phyloP scores from a whole-genome alignment of 92 coral and sea anemone genomes.

The Porites rus region DNA sequence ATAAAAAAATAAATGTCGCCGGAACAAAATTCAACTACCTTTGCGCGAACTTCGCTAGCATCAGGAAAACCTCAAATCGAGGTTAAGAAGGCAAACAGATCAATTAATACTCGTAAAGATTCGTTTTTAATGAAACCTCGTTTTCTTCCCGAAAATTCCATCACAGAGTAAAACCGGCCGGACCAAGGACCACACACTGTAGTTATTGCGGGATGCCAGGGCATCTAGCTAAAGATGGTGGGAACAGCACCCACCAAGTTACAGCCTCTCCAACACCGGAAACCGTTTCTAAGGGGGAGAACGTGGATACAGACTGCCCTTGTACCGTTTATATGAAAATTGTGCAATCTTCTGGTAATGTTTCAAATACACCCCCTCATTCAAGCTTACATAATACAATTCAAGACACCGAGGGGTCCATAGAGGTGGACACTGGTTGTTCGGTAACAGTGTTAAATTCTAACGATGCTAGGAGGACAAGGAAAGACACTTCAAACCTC shows the following conservation, averaged over 20 bases:
- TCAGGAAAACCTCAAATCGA: too few species aligned
- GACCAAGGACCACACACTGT: too few species aligned
- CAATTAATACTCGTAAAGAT: too few species aligned
- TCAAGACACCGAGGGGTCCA: slow-evolving; percentile 42
- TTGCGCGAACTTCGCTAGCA: too few species aligned
- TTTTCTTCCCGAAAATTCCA: too few species aligned
- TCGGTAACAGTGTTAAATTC: slow-evolving; percentile 32
- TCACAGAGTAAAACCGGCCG: too few species aligned
- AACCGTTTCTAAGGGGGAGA: not conserved
- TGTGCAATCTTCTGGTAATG: slow-evolving; percentile 10
- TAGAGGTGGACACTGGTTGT: slow-evolving; percentile 64
- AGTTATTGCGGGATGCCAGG: not conserved
- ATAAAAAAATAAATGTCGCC: not conserved
- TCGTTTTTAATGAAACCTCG: too few species aligned
- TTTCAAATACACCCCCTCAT: slow-evolving; percentile 14
- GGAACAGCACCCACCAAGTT: slow-evolving; percentile 28
- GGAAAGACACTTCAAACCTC: slow-evolving; percentile 27
- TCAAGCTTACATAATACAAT: slow-evolving; percentile 27
- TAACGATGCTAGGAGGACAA: slow-evolving; percentile 38
- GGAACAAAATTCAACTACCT: not conserved
- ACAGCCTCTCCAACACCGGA: slow-evolving; percentile 9
- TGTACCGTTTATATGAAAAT: slow-evolving; percentile 7
- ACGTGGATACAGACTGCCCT: slow-evolving; percentile 13
- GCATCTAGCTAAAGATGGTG: slow-evolving; percentile 44
- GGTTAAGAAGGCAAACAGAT: too few species aligned